Evolutionary conservation across 1,140 invertebrate species (phyloP), one percentile per base, ranked within the genome.

Genomic region (Meloidogyne chitwoodi): DNA sequence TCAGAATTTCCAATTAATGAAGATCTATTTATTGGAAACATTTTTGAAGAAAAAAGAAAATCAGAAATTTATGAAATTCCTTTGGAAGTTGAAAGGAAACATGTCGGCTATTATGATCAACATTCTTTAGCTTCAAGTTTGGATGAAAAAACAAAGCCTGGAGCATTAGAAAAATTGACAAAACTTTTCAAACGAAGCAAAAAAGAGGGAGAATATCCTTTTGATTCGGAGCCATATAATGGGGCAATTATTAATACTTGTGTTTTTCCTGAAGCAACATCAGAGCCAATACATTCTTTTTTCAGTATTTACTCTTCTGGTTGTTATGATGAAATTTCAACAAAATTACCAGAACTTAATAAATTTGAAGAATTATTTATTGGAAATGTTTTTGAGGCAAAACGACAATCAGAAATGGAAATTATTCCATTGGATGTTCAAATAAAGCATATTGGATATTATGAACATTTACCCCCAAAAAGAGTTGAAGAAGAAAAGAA

Each of bases 61-160:
- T 31, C 62, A 64, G 74, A 76, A 69, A 26, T 76, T 26, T 31
- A 76, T 24, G 74, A 8, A 3, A 6, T 61, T 48, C 74, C 74
- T 27, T 38, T 76, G 48, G 56, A 75, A 48, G 12, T 56, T 56
- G 48, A 56, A 56, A n/a, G 12, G 6, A 56, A 56, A 56, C 48
- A 56, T 56, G 48, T 56, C n/a, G 48, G 48, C n/a, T 56, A 56
- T n/a, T 56, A 56, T 56, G 48, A 56, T 12, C 2, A 12, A n/a
- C n/a, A n/a, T 8, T 5, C 19, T 16, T 1, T 8, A 1, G 0
- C 48, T n/a, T n/a, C 4, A n/a, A 5, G n/a, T 3, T 26, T 31
- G 5, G 31, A 22, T 10, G 68, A 70, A 26, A 70, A 62, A n/a
- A n/a, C n/a, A 12, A 44, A 22, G 14, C 68, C 31, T 29, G 68